Evolutionary conservation across 2,113 vertebrate species (phyloP).

Genomic region (Mustela nigripes): DNA sequence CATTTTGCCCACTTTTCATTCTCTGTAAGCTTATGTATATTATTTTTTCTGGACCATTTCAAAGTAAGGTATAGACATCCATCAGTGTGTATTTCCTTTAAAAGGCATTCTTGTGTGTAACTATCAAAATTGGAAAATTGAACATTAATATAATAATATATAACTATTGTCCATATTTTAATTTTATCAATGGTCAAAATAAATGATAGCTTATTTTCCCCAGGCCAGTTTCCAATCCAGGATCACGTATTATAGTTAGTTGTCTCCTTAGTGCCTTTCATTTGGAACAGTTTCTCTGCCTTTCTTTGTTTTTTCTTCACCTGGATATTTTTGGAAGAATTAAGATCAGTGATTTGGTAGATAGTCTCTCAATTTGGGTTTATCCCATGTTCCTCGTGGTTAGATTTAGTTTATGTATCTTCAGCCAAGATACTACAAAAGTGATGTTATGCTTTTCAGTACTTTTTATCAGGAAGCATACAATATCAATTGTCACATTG

Average conservation of each 20-base stretch:
- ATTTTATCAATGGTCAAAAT: slow-evolving; percentile 41
- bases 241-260: neutral
- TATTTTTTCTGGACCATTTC: neutral
- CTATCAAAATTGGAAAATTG: neutral
- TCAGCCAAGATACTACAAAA: neutral
- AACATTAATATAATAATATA: neutral
- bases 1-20: slow-evolving; percentile 40
- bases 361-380: neutral
- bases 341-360: slow-evolving; percentile 6
- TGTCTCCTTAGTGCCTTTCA: neutral
- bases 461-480: neutral
- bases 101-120: neutral
- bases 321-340: neutral
- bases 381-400: neutral
- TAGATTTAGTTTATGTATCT: neutral
- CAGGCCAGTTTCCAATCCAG: neutral
- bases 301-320: slow-evolving; percentile 41
- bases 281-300: neutral
- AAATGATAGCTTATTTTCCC: neutral
- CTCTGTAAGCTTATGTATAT: neutral
- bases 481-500: neutral
- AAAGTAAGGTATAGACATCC: neutral
- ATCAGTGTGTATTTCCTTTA: neutral
- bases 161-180: neutral
- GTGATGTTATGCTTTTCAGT: neutral